Base-by-base conservation (phyloP, 2,888 invertebrate genomes). In the Apotomis capreana region DNA sequence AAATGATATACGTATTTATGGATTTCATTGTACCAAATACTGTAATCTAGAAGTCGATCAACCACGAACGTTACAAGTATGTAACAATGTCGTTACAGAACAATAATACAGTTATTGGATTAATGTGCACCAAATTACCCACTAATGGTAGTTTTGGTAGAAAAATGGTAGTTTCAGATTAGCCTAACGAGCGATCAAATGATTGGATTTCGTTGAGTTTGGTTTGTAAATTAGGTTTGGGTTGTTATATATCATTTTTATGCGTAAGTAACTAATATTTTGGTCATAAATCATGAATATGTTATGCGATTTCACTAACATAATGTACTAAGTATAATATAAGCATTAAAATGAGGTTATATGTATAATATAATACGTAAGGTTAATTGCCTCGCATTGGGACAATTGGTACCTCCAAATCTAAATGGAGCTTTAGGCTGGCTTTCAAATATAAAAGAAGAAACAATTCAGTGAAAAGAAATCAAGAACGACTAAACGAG, bases 91-190 rank as follows among this genome's bases (percentile, higher is more conserved):
- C 68, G 68, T 72, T 72, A 72, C 58, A 37, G 54, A 55, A 58
- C 62, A 59, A 72, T 72, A 72, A 72, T 68, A 68, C 52, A 46
- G 78, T 88, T 87, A 87, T 86, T 84, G 81, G 88, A 89, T 89
- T 90, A 90, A 90, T 89, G 89, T 80, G 77, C 74, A 83, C 84
- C 76, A 89, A 89, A 90, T 89, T 87, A 83, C 85, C 84, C 85
- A 83, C 86, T 87, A 87, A 86, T 76, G 79, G 82, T 86, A 78
- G 87, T 89, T 88, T 84, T 76, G 77, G 76, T 78, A 76, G 76
- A 79, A 79, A 79, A 71, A 71, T 71, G 57, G 71, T 62, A 68
- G 61, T 68, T 71, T 65, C 57, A 61, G 67, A 62, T 71, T 71
- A 71, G 36, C 13, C 57, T 71, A 68, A 71, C 71, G 74, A 78